Conservation (phyloP, 2,113 vertebrate genomes). For the Chionis minor region DNA sequence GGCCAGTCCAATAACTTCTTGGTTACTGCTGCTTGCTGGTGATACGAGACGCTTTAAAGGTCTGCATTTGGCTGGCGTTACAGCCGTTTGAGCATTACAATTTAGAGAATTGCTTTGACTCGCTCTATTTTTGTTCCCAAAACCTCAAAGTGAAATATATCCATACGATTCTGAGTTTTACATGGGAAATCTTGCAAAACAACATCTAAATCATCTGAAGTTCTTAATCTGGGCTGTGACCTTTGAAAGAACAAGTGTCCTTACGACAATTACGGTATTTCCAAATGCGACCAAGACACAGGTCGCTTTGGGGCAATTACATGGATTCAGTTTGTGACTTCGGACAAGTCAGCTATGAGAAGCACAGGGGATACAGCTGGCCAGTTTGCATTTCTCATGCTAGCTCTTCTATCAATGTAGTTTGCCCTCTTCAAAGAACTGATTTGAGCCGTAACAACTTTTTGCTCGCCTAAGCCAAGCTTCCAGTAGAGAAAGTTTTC, state of each 20-base stretch:
- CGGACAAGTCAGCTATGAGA: background rate
- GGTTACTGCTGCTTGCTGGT: background rate
- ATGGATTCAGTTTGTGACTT: background rate
- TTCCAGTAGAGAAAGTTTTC: background rate
- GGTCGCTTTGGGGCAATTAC: background rate
- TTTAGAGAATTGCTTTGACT: background rate
- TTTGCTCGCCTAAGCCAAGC: background rate
- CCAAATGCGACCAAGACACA: background rate
- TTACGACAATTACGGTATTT: rapidly evolving
- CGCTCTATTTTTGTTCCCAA: background rate
- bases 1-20: background rate
- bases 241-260: background rate
- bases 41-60: background rate
- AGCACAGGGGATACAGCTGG: background rate
- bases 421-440: background rate
- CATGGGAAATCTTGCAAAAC: background rate
- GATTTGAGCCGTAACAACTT: background rate
- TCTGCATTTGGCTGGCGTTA: background rate
- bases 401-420: background rate
- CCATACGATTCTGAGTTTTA: background rate
- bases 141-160: background rate
- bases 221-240: background rate
- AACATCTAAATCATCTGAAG: background rate
- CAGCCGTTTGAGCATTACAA: rapidly evolving
- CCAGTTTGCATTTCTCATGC: background rate